These are phyloP conservation scores for Todiramphus chloris DNA, from an alignment of 2,113 vertebrate species.

Conservation along the genomic window DNA sequence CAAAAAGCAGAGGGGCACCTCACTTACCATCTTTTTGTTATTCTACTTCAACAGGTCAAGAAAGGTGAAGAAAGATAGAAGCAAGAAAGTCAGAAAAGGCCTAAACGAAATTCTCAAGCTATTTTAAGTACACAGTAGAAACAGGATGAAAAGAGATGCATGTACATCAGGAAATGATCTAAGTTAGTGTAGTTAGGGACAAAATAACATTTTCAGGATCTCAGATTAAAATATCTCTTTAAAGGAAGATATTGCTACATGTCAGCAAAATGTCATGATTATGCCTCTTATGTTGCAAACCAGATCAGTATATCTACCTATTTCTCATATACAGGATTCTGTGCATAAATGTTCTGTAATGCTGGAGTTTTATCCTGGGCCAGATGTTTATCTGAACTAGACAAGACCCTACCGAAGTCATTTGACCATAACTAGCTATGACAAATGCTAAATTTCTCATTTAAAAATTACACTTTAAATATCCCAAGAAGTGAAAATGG, in stretches of 20 bases:
- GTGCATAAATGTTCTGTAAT: background rate
- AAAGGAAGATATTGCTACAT: background rate
- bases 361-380: background rate
- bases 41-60: slow-evolving; percentile 94
- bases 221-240: background rate
- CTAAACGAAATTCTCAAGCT: slow-evolving; percentile 77
- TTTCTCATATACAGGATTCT: background rate
- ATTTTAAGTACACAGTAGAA: slow-evolving; percentile 79
- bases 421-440: background rate
- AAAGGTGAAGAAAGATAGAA: slow-evolving; percentile 86
- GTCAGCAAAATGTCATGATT: background rate
- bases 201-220: slow-evolving; percentile 40
- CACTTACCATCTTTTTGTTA: slow-evolving; percentile 99
- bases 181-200: slow-evolving; percentile 67
- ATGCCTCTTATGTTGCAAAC: background rate
- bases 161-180: slow-evolving; percentile 53
- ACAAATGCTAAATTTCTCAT: background rate
- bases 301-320: background rate
- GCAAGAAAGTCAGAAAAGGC: slow-evolving; percentile 83
- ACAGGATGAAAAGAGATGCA: slow-evolving; percentile 74
- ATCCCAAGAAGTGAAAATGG: background rate
- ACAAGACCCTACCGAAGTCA: background rate
- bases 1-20: slow-evolving; percentile 82
- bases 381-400: background rate
- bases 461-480: background rate